Base-by-base conservation (phyloP, 2,113 vertebrate species). In the Leptobrachium leishanense region DNA sequence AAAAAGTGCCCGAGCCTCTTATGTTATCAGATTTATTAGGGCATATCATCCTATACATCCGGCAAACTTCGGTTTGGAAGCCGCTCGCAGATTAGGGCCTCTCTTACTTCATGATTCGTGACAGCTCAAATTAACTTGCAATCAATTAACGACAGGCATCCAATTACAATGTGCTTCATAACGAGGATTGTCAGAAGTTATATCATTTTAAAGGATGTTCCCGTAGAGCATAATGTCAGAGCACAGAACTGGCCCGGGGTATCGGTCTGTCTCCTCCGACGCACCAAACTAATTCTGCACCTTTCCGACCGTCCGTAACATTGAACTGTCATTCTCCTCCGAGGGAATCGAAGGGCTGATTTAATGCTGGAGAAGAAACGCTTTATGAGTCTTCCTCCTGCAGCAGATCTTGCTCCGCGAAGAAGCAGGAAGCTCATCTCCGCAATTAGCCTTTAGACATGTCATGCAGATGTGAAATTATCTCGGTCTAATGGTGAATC, bases 141-240 rank as follows among this genome's bases (percentile, higher is more conserved):
- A 78, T 78, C 57, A 64, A 31, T 78, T 77, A 71, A 53, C 67
- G 41, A 44, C 55, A 40, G 54, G 69, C 75, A 69, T 44, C 67
- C 76, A 70, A 64, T 78, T 72, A 78, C 68, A 74, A 65, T 41
- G 67, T 10, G 13, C 69, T 71, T 64, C 46, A 50, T 78, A 50
- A 72, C 57, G 12, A 12, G 10, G 39, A 12, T 44, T 72, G 68
- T 64, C 76, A 64, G n/a, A 42, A 64, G 43, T 71, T 68, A 11
- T 11, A 55, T 62, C 54, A 8, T 77, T 69, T 64, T 72, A 50
- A 31, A 44, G 68, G 76, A 72, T 78, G 43, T 71, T 64, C 43
- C 50, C 53, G 31, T 8, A 64, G 55, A 53, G 76, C 2, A n/a
- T 68, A 77, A 68, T 77, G 42, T 68, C 41, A 57, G 65, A 77